Evolutionary conservation across 1,140 invertebrate genomes (phyloP), one percentile per base, ranked within the genome.

Genomic region (Bombus soroeensis): DNA sequence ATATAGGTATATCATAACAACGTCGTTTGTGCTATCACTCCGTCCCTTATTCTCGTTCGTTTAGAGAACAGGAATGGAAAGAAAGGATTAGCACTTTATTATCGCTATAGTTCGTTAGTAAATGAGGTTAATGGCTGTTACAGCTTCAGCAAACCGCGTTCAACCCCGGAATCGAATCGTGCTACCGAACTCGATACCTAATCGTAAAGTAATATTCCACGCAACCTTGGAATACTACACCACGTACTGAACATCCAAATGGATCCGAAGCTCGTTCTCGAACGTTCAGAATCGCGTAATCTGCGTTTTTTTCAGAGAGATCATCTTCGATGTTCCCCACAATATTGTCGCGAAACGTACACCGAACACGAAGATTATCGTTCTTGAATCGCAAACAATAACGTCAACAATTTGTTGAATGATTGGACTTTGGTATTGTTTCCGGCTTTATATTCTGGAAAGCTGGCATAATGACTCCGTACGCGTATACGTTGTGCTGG

Each of bases 81-180:
- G 41, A 22, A 77, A 28, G 68, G 28, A 57, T 43, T 80, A 3
- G 53, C 62, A 34, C n/a, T 88, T 81, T 57, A 59, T 76, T 85
- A 72, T 68, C 34, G 79, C 9, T 77, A 76, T 79, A 77, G 57
- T 89, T 28, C 1, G 32, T 71, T 64, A 28, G 18, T 68, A 71
- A 86, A 80, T 72, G 81, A 74, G 75, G 75, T 86, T 80, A 79
- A 83, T 79, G 53, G 62, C 34, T 72, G 62, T 80, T 76, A 57
- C 32, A 62, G 62, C 37, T 41, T 53, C 57, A 12, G 15, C 59
- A 62, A 64, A 34, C 41, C 22, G 41, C 62, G 75, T 79, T 66
- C 64, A 78, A 68, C 79, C 53, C 37, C 28, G 28, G 77, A 89
- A 82, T 89, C 87, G 78, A 82, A 86, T 88, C 70, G 64, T 66